Base-by-base conservation (phyloP, 2,888 invertebrate species). In the Trichacis sp. region DNA sequence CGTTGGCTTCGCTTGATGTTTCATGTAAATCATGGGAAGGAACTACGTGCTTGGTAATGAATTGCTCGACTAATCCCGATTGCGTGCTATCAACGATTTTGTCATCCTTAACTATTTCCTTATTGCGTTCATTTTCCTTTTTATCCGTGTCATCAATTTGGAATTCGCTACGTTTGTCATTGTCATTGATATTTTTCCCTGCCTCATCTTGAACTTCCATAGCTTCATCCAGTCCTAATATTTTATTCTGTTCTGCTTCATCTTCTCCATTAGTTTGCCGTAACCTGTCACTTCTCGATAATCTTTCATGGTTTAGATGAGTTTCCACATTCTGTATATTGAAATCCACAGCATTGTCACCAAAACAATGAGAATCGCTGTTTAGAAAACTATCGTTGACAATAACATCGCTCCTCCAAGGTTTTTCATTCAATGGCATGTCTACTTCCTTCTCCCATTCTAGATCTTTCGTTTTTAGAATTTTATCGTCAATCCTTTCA, bases 321-420 rank as follows among this genome's bases (percentile, higher is more conserved):
- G 42, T n/a, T 42, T 42, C 33, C 17, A 59, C 24, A 5, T 56
- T 54, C 20, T 64, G 63, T 11, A 68, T 15, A 36, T 64, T 42
- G 9, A 68, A 68, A 33, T 68, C 68, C 1, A 68, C 68, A 0
- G 68, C 68, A 38, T 68, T 68, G 45, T 68, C 68, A 1, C 68
- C 68, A 11, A 51, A 68, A 12, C 68, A 60, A 19, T 55, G 30
- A 0, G 64, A 68, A 36, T 68, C 68, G 4, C 64, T 29, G 11
- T 29, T 58, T n/a, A 68, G 2, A 20, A 68, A 64, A 18, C 29
- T 50, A 3, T 59, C 62, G 0, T 33, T 1, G 3, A n/a, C n/a
- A n/a, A n/a, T n/a, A n/a, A n/a, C n/a, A n/a, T n/a, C n/a, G n/a
- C n/a, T n/a, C n/a, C n/a, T n/a, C n/a, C n/a, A n/a, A n/a, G n/a